Percentiles rank a stretch among this genome's conserved stretches.
Conservation (phyloP, 2,113 vertebrate genomes). For the Scolopax mira region DNA sequence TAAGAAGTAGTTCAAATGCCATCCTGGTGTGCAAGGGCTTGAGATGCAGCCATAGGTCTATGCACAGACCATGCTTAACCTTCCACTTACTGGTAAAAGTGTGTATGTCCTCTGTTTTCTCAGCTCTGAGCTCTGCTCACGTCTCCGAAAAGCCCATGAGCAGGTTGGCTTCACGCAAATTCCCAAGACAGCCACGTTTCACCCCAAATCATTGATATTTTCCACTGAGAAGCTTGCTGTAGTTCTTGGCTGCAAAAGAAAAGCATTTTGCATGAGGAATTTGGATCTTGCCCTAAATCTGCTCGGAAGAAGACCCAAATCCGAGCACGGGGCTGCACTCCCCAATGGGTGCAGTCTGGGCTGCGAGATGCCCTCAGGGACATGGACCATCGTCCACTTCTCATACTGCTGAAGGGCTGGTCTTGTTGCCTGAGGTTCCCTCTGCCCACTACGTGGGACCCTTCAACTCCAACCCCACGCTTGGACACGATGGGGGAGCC, state of each 20-base stretch:
- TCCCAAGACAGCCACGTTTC: not conserved
- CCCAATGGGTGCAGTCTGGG: rapidly evolving
- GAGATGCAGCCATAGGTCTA: not conserved
- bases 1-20: not conserved
- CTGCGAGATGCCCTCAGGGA: rapidly evolving
- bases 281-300: not conserved
- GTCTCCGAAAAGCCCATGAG: rapidly evolving
- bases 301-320: not conserved
- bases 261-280: not conserved
- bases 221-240: not conserved
- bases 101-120: rapidly evolving
- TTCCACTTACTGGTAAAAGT: not conserved
- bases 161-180: not conserved
- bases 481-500: rapidly evolving
- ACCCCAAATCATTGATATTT: not conserved
- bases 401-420: too few species aligned
- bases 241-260: not conserved
- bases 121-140: too few species aligned
- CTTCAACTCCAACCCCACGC: not conserved
- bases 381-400: not conserved
- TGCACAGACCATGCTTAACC: too few species aligned
- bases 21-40: not conserved
- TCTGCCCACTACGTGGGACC: not conserved
- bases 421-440: not conserved
- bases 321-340: rapidly evolving